Base-by-base conservation (phyloP, 1,140 invertebrate species). In the Zaprionus inermis region DNA sequence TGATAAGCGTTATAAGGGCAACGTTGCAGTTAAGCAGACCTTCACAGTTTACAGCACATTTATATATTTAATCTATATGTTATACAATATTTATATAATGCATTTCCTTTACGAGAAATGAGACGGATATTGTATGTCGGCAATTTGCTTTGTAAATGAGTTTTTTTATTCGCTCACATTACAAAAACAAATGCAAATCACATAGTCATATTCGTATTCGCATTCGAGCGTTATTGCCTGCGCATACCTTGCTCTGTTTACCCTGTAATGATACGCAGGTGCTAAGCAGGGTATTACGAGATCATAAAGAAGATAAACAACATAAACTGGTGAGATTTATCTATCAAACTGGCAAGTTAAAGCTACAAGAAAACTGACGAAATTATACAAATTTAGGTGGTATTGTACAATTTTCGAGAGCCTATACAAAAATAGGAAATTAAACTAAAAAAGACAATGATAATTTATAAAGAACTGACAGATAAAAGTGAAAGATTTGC, bases 221-320 rank as follows among this genome's bases (percentile, higher is more conserved):
- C n/a, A 44, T 44, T 44, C n/a, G n/a, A 44, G 38, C 14, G 24
- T 28, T 28, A 7, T 7, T 44, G 38, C 38, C 38, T 16, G 30
- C 5, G 38, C 38, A 44, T 44, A 44, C 38, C 38, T 16, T 44
- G 30, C 30, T 32, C 30, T 44, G 38, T 44, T 44, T 44, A 44
- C 38, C 38, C 38, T 44, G 38, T 10, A 44, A 44, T 44, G 38
- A 44, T 44, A 44, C n/a, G 38, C 38, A 44, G 38, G 38, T 44
- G 38, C 6, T 44, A 44, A 44, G 38, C n/a, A 44, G 38, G 38
- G 38, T 16, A 16, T 44, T 16, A 44, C n/a, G n/a, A 44, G n/a
- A 44, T 44, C 16, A 44, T 16, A 44, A 16, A 44, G 14, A 9
- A 16, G 38, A 16, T 44, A 44, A 44, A 44, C 7, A 44, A 44